Base-by-base conservation (phyloP, 2,797 vertebrate species). In the Catamblyrhynchus diadema region DNA sequence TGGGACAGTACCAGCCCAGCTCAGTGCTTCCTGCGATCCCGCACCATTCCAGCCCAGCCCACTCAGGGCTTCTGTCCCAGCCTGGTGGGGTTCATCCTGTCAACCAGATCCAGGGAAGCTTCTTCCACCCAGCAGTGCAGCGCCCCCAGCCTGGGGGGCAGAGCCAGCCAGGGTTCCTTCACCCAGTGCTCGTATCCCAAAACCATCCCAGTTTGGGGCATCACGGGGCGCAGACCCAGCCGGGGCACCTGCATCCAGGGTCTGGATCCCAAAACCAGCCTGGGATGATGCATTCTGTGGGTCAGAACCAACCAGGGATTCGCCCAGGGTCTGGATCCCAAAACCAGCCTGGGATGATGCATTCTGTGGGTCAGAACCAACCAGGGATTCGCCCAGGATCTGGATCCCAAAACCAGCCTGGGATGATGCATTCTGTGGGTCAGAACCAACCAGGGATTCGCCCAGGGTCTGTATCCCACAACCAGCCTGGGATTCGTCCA, bases 381-480 rank as follows among this genome's bases (percentile, higher is more conserved):
- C 44, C 72, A 3, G 51, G 51, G 69, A 6, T 7, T 28, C 39
- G 19, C 1, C 69, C 51, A 22, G 51, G 32, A 0, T 27, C 8
- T 33, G 30, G 1, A 28, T 50, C 18, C 35, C 45, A 21, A 1
- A 48, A 39, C 1, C 56, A 37, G 7, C 70, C 51, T 16, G 44
- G n/a, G 7, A 18, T 64, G 41, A 6, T n/a, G 42, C 16, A 18
- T n/a, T 2, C 2, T 2, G 25, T 3, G 15, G n/a, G 14, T 12
- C 70, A 73, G 8, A 73, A 30, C 15, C 70, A 24, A 4, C 54
- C 70, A 4, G 48, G 2, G 17, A 50, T 12, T 30, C 50, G 17
- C 3, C 48, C 48, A 50, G 48, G 48, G 6, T 50, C 48, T 50
- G 48, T 2, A 10, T 28, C 27, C 48, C 27, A 51, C 1, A 18